Evolutionary conservation across 2,888 invertebrate species (phyloP), one percentile per base, ranked within the genome.

Genomic region (Malthinus flaveolus): DNA sequence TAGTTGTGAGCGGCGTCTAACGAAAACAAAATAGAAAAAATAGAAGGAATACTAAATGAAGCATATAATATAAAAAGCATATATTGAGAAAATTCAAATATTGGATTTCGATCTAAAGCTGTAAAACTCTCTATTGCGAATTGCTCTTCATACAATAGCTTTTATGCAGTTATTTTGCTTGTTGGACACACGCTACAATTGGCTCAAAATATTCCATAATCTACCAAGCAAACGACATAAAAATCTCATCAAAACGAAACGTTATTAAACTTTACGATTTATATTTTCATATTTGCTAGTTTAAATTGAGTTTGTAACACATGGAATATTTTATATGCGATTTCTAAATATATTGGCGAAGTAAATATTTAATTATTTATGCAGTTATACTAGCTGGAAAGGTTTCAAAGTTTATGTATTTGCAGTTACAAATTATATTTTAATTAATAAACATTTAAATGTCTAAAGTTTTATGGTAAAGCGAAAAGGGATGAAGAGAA

Each of bases 41-140:
- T 23, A 53, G 37, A 32, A 53, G 47, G 46, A 33, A 47, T 53
- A 53, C 23, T 32, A 53, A 47, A 53, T 53, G 36, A 23, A 37
- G 32, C 35, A 42, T 51, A 56, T 61, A 64, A 65, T 62, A 58
- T 61, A 63, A 59, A 59, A 57, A 62, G 59, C 64, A 65, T 23
- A 42, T 67, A 68, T 68, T 67, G 67, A 66, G 68, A 68, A 66
- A 69, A 67, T 69, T 67, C 67, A 65, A 68, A 69, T 67, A 69
- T 68, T 65, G 64, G 65, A 65, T 64, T 66, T 64, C 64, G 54
- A 66, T 68, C 56, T 57, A 52, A 56, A 58, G 67, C 64, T 66
- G 66, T 66, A 63, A 68, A 68, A 67, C 56, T 56, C 51, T 60
- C 62, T 60, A 23, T 50, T 60, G 64, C 62, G 63, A 66, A 65